These are phyloP conservation scores for Cordilura impudica DNA, from an alignment of 2,888 invertebrate genomes.

Conservation along the genomic window DNA sequence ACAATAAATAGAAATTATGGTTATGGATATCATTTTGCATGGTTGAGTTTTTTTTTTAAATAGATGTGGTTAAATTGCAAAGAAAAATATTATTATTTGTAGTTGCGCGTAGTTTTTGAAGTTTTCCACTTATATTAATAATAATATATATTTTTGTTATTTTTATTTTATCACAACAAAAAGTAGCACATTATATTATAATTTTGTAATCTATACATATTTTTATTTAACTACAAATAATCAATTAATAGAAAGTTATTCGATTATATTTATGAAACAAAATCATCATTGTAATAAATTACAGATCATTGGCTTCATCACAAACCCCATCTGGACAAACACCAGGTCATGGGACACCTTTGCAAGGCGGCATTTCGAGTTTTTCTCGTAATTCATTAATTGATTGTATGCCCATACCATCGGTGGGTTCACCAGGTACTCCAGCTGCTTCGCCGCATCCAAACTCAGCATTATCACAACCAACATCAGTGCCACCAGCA, in stretches of 20 bases:
- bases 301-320: slow-evolving; percentile 48
- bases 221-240: neutral
- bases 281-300: slow-evolving; percentile 18
- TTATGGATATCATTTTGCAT: slow-evolving; percentile 42
- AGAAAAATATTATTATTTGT: slow-evolving; percentile 13
- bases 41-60: neutral
- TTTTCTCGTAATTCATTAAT: slow-evolving; percentile 81
- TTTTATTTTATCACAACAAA: neutral
- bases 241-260: neutral
- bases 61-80: slow-evolving; percentile 46
- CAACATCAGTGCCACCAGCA: slow-evolving; percentile 83
- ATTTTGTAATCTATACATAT: neutral
- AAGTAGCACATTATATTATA: neutral
- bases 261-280: neutral
- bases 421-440: slow-evolving; percentile 83
- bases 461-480: slow-evolving; percentile 83
- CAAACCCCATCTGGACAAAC: slow-evolving; percentile 63
- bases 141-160: neutral
- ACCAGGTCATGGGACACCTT: slow-evolving; percentile 78
- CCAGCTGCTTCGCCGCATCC: slow-evolving; percentile 83
- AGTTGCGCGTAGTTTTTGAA: neutral
- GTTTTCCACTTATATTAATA: no score
- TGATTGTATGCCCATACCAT: slow-evolving; percentile 77
- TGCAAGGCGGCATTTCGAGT: slow-evolving; percentile 82
- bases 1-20: no score